Percentiles rank a stretch among this genome's conserved stretches.
phyloP scores from a whole-genome alignment of 2,797 vertebrate species.

The Coregonus sp. region DNA sequence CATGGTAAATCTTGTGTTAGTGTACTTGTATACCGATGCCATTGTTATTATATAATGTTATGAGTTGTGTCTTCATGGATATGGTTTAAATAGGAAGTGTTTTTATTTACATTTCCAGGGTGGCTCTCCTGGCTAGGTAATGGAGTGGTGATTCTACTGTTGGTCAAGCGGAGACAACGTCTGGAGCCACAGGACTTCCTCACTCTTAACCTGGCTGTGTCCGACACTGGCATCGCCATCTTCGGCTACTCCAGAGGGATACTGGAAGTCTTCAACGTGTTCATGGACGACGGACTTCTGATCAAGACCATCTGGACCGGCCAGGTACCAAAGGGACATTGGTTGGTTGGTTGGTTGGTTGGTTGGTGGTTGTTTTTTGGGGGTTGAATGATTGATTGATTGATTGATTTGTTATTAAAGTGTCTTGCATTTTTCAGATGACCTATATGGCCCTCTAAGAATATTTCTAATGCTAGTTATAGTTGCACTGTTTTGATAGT shows the following conservation, averaged over 20 bases:
- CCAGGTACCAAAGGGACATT: slow-evolving; percentile 21
- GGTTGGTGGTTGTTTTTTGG: slow-evolving; percentile 7
- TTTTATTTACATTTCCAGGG: slow-evolving; percentile 15
- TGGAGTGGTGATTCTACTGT: slow-evolving; percentile 41
- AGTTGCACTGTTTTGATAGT: no score
- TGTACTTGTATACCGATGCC: neutral
- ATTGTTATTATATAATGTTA: neutral
- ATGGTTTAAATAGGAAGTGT: no score
- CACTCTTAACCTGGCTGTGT: slow-evolving; percentile 53
- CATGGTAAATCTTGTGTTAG: neutral
- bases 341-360: slow-evolving; percentile 1
- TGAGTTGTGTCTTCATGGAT: no score
- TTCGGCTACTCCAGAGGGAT: slow-evolving; percentile 46
- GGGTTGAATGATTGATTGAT: no score
- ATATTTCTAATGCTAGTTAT: no score
- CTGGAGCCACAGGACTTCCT: slow-evolving; percentile 42
- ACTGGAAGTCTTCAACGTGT: slow-evolving; percentile 36
- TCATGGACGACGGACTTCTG: slow-evolving; percentile 42
- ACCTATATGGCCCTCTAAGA: no score
- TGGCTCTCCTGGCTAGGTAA: slow-evolving; percentile 55
- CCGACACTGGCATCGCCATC: slow-evolving; percentile 27
- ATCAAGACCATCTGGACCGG: slow-evolving; percentile 36
- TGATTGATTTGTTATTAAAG: no score
- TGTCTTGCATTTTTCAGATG: no score
- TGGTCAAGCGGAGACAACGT: slow-evolving; percentile 39